These are phyloP conservation scores for Meiosimyza decipiens DNA, from an alignment of 2,888 invertebrate genomes.

Conservation along the genomic window DNA sequence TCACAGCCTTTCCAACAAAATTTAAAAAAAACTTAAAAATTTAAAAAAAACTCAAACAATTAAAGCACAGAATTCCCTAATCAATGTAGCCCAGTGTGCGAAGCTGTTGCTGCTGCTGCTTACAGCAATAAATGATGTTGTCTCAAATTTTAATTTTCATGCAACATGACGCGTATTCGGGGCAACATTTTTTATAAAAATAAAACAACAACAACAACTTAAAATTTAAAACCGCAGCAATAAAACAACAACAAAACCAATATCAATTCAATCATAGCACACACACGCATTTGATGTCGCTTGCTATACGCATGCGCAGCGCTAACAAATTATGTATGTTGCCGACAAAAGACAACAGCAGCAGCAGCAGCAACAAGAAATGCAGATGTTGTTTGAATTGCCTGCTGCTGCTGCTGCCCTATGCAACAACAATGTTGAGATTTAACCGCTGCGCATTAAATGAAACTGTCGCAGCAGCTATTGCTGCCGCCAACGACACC, in stretches of 20 bases:
- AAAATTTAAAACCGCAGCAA: not conserved
- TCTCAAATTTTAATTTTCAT: slow-evolving; percentile 27
- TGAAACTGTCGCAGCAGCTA: too few relatives aligned
- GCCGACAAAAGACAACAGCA: slow-evolving; percentile 25
- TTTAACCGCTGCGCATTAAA: too few relatives aligned
- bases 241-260: too few relatives aligned
- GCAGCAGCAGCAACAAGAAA: not conserved
- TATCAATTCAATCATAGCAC: not conserved
- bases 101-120: not conserved
- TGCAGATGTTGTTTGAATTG: too few relatives aligned
- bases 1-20: too few relatives aligned
- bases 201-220: not conserved
- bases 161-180: slow-evolving; percentile 30
- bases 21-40: too few relatives aligned
- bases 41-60: too few relatives aligned
- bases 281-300: slow-evolving; percentile 11
- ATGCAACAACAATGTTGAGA: not conserved
- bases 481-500: too few relatives aligned
- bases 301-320: slow-evolving; percentile 18
- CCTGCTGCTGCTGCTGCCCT: too few relatives aligned
- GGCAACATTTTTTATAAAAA: slow-evolving; percentile 16
- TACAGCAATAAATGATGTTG: slow-evolving; percentile 24
- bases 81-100: too few relatives aligned
- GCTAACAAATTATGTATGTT: slow-evolving; percentile 20
- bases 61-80: too few relatives aligned